Conservation (phyloP, 2,888 invertebrate species). For the Acleris literana region DNA sequence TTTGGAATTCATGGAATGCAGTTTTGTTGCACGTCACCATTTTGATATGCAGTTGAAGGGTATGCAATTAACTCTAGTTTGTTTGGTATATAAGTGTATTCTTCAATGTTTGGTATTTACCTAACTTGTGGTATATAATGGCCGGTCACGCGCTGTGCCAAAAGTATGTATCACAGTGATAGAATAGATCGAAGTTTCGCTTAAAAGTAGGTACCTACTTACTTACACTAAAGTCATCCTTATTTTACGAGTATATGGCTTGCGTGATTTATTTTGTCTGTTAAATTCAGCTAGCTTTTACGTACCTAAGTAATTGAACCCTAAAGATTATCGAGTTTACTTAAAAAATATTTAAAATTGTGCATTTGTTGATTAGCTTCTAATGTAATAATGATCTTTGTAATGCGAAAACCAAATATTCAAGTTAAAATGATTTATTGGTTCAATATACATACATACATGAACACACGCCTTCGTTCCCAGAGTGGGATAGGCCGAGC, state of each 20-base stretch:
- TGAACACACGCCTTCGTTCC: too few relatives aligned
- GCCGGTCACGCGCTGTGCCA: slow-evolving; percentile 38
- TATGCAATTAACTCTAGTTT: slow-evolving; percentile 4
- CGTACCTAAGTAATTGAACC: too few relatives aligned
- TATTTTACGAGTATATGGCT: slow-evolving; percentile 7
- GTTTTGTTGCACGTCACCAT: slow-evolving; percentile 15
- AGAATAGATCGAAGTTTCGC: too few relatives aligned
- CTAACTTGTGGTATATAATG: slow-evolving; percentile 35
- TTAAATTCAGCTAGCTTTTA: not conserved
- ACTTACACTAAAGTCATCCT: not conserved
- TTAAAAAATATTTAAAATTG: too few relatives aligned
- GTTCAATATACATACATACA: too few relatives aligned
- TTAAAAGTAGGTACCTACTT: too few relatives aligned
- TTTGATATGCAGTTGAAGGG: slow-evolving; percentile 9
- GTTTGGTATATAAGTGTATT: slow-evolving; percentile 16
- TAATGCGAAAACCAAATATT: too few relatives aligned
- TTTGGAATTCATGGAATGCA: slow-evolving; percentile 32
- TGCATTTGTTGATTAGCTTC: too few relatives aligned
- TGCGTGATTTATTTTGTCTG: slow-evolving; percentile 7
- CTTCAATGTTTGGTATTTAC: slow-evolving; percentile 3
- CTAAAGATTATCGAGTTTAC: too few relatives aligned
- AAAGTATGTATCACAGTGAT: slow-evolving; percentile 36
- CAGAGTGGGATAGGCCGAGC: too few relatives aligned
- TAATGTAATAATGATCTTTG: too few relatives aligned
- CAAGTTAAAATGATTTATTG: too few relatives aligned